Base-by-base conservation (phyloP, 1,140 invertebrate species). In the Nasonia giraulti region DNA sequence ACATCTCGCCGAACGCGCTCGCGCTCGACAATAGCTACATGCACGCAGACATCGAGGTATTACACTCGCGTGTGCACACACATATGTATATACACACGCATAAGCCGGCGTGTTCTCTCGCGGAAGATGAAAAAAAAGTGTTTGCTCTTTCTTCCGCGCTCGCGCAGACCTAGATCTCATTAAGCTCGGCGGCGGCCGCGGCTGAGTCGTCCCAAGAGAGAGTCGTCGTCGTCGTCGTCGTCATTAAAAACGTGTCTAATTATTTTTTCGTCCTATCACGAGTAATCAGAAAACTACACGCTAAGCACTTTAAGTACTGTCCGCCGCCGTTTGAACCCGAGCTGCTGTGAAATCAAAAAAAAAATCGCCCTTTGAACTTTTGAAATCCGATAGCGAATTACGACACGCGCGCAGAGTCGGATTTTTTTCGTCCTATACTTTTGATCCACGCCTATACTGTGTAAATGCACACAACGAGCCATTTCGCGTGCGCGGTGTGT, bases 101-200 rank as follows among this genome's bases (percentile, higher is more conserved):
- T 33, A 31, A 11, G 27, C 68, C 68, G 6, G 8, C 5, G 23
- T 10, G 6, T 68, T 68, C 23, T 68, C 23, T 68, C n/a, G 7
- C n/a, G 66, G 66, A 68, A 23, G n/a, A 27, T 12, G 66, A 11
- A 27, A 68, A 23, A 68, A 68, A 74, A 74, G 27, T 20, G 55
- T 75, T 17, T 3, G 17, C 73, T 33, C 71, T 75, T 75, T 75
- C 73, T 62, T 62, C 10, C 68, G 14, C 68, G 55, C 31, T 75
- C 73, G 73, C 23, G 37, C 73, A 75, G 73, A 75, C 37, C 73
- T 40, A 75, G 37, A 75, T 75, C 73, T 71, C 69, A 71, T 71
- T 71, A 71, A 71, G 69, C 69, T 6, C 33, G 11, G 10, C 33
- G 11, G 10, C 27, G 27, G 23, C 23, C 31, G 23, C 40, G 10